Base-by-base conservation (phyloP, 2,797 vertebrate species). In the Chaenodraco wilsoni region DNA sequence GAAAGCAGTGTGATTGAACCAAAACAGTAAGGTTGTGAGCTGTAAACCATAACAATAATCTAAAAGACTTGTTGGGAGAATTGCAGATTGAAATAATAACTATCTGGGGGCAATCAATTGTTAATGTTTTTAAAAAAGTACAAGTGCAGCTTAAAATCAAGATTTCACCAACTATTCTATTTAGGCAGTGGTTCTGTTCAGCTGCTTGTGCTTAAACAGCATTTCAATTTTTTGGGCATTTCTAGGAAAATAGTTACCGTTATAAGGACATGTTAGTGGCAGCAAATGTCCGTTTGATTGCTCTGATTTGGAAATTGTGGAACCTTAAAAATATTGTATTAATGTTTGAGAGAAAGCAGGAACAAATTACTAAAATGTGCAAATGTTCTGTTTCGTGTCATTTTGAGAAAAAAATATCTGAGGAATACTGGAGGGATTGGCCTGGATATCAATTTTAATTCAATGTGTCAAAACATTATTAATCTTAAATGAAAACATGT, bases 391-490 rank as follows among this genome's bases (percentile, higher is more conserved):
- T 46, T 33, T 72, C 13, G 61, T 72, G 57, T 65, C 61, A 75
- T 57, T 23, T 41, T n/a, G 63, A n/a, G n/a, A 66, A 14, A 31
- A 19, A 17, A 58, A 11, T 15, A n/a, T 37, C 40, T n/a, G 43
- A 41, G 51, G 46, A 9, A 58, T 58, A 54, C 73, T 72, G 41
- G 15, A 65, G 76, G 69, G 50, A 41, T 50, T n/a, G 48, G 16
- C 72, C 50, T 66, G 14, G 44, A 66, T 1, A 1, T 43, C 57
- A 19, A 61, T 68, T 51, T 69, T 55, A 64, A 82, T 74, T 54
- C 3, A 57, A 65, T 81, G 77, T 61, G 57, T 74, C 33, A 71
- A 70, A 77, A 64, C n/a, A 60, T 70, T 1, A 69, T 82, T 77
- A 70, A 46, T 74, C 40, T 46, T 41, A n/a, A 81, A 56, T 72